Conservation (phyloP, 35 echinoderm and acorn worm genomes). For the Ptychodera flava region DNA sequence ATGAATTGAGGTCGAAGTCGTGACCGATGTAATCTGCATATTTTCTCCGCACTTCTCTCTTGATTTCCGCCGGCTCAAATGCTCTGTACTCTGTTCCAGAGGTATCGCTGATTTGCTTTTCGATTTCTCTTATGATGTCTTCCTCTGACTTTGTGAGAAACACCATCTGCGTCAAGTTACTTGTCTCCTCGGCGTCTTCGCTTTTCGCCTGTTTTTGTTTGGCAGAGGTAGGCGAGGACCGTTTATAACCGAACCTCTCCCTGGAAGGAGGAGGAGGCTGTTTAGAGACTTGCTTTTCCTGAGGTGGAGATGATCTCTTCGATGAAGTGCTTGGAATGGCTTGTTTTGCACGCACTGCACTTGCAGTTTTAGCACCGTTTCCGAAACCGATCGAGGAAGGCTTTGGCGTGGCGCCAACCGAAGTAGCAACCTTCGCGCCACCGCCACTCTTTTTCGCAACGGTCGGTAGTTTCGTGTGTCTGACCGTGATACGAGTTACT, state of each 20-base stretch:
- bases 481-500: not conserved
- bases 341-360: not conserved
- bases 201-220: not conserved
- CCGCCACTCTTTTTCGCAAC: not conserved
- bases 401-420: not conserved
- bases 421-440: not conserved
- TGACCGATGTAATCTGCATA: slow-evolving; percentile 28
- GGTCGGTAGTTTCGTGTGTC: not conserved
- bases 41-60: slow-evolving; percentile 39
- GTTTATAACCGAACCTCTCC: not conserved
- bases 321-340: not conserved
- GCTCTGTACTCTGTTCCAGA: slow-evolving; percentile 84
- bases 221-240: not conserved
- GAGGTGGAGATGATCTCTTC: not conserved
- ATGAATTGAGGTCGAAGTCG: not conserved
- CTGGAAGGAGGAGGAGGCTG: not conserved
- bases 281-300: not conserved
- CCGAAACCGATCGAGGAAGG: not conserved
- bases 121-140: slow-evolving; percentile 91
- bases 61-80: slow-evolving; percentile 54
- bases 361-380: not conserved
- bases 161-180: slow-evolving; percentile 1
- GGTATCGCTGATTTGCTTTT: slow-evolving; percentile 82
- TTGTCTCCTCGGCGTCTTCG: not conserved
- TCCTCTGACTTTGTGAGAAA: slow-evolving; percentile 83